Evolutionary conservation across 2,888 invertebrate genomes (phyloP).

Genomic region (Agonum fuliginosum): DNA sequence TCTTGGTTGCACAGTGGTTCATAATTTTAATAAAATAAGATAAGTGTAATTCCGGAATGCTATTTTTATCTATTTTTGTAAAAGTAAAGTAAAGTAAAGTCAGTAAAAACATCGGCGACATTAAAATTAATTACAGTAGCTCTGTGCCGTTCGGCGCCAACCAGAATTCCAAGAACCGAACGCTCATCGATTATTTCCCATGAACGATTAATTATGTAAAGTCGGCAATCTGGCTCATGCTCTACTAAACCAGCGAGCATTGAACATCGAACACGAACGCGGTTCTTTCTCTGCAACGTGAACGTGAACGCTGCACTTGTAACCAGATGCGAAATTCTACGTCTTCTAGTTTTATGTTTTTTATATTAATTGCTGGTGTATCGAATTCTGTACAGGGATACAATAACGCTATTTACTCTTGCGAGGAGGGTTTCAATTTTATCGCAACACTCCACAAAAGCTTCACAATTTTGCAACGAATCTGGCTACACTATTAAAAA

Average conservation of each 20-base stretch:
- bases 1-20: no score
- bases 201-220: conserved; percentile 58
- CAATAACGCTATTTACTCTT: no score
- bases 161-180: conserved; percentile 39
- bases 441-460: no score
- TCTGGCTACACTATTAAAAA: no score
- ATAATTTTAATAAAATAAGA: no score
- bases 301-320: neutral
- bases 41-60: neutral
- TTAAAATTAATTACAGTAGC: conserved; percentile 42
- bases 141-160: conserved; percentile 29
- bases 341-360: no score
- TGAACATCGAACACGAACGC: neutral
- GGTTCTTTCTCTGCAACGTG: neutral
- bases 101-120: conserved; percentile 31
- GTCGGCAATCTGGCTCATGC: conserved; percentile 41
- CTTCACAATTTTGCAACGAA: no score
- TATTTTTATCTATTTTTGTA: no score
- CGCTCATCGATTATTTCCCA: conserved; percentile 53
- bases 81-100: neutral
- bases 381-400: no score
- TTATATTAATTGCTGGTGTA: no score
- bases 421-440: no score
- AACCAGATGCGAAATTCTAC: no score
- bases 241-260: neutral